These are phyloP conservation scores for Troilus luridus DNA, from an alignment of 2,888 invertebrate genomes.

Conservation along the genomic window DNA sequence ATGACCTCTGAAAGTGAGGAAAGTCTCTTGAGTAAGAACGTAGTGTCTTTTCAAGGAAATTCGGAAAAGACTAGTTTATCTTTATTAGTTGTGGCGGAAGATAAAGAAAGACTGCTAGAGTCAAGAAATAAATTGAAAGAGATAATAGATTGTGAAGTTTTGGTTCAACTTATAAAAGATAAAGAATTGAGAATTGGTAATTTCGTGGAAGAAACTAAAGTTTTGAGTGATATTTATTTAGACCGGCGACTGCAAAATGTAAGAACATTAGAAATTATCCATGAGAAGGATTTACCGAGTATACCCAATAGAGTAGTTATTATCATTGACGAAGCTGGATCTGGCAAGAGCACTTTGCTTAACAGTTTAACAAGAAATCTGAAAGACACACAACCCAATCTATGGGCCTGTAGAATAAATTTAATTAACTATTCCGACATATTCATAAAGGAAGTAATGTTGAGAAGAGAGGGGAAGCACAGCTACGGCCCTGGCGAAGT, in stretches of 20 bases:
- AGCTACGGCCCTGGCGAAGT: neutral
- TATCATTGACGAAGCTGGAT: constrained; percentile 21
- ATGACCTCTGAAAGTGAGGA: neutral
- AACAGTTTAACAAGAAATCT: neutral
- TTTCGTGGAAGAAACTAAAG: neutral
- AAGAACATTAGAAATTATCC: neutral
- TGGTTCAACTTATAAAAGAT: constrained; percentile 10
- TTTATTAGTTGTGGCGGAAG: neutral
- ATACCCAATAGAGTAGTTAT: neutral
- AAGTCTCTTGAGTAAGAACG: neutral
- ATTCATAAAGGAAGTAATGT: neutral
- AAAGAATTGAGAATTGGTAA: neutral
- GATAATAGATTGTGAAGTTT: constrained; percentile 1
- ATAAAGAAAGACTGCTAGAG: neutral
- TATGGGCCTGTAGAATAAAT: constrained; percentile 15
- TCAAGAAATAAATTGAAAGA: neutral
- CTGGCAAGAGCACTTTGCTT: constrained; percentile 20
- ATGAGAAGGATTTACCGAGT: neutral
- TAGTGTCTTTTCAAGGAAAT: neutral
- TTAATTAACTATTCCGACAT: neutral
- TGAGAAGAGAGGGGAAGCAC: neutral
- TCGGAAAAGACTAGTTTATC: neutral
- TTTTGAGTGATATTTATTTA: constrained; percentile 16
- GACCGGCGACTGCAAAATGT: neutral
- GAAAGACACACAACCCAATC: neutral